phyloP scores from a whole-genome alignment of 2,888 invertebrate genomes.

The Netelia virgata region DNA sequence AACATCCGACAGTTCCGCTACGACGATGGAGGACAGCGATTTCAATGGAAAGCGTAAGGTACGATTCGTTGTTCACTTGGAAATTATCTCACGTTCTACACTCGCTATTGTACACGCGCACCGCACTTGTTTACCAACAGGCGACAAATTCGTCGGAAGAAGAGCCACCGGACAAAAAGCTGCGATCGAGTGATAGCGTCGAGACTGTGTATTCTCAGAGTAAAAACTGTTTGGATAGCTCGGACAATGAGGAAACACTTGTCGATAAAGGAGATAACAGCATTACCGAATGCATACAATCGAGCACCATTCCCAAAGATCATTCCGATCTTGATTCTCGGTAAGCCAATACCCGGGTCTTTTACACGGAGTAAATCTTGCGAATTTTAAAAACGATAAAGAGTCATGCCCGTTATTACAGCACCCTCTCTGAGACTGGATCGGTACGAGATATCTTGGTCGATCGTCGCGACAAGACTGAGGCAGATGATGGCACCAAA shows the following conservation, averaged over 20 bases:
- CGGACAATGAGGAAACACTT: constrained; percentile 6
- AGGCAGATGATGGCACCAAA: background rate
- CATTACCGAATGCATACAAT: background rate
- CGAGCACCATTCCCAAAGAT: constrained; percentile 53
- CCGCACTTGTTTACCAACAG: constrained; percentile 35
- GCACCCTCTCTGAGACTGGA: background rate
- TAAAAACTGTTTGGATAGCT: constrained; percentile 19
- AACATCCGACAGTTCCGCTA: constrained; percentile 44
- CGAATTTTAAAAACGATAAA: background rate
- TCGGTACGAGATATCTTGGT: background rate
- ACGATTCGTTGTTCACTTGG: background rate
- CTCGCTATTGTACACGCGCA: too few relatives aligned
- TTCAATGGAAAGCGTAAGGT: constrained; percentile 66
- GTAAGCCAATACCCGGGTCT: too few relatives aligned
- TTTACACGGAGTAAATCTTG: background rate
- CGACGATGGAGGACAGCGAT: constrained; percentile 58
- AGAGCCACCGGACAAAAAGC: constrained; percentile 68
- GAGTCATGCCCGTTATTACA: background rate
- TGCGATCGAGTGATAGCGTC: constrained; percentile 52
- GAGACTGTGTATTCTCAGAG: constrained; percentile 64
- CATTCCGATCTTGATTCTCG: background rate
- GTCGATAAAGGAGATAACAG: background rate
- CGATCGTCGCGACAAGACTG: constrained; percentile 5
- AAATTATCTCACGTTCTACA: background rate
- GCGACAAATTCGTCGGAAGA: constrained; percentile 47